phyloP scores from a whole-genome alignment of 2,113 vertebrate species.

The Aptenodytes patagonicus region DNA sequence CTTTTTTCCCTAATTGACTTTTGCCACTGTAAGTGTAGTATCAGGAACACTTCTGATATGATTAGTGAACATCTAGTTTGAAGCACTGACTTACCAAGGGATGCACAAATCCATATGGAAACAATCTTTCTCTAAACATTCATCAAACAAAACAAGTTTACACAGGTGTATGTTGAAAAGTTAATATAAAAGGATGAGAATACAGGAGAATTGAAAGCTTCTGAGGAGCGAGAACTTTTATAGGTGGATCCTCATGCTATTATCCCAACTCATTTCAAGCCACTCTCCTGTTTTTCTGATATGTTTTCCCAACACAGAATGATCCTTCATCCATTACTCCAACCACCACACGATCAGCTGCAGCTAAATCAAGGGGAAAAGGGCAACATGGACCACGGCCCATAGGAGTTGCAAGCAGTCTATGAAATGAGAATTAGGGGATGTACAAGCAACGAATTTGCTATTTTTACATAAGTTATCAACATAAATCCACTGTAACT shows the following conservation, averaged over 20 bases:
- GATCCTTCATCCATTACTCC: neutral
- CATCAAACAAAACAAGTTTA: neutral
- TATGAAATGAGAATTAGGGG: neutral
- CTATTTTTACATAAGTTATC: neutral
- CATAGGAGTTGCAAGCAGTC: neutral
- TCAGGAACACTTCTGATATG: neutral
- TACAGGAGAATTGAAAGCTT: neutral
- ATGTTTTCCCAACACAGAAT: neutral
- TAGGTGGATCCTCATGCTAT: neutral
- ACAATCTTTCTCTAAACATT: neutral
- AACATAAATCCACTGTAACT: neutral
- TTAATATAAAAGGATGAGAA: neutral
- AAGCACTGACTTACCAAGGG: neutral
- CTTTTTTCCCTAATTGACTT: neutral
- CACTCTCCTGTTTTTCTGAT: neutral
- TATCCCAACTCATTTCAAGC: neutral
- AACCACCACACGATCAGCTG: neutral
- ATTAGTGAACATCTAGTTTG: neutral
- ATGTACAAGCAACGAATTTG: neutral
- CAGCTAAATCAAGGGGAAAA: neutral
- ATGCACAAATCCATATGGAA: neutral
- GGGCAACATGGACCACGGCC: neutral
- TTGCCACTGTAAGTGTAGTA: neutral
- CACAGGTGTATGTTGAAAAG: neutral
- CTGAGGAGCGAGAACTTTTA: neutral